Base-by-base conservation (phyloP, 2,113 vertebrate species). In the Harpagus bidentatus region DNA sequence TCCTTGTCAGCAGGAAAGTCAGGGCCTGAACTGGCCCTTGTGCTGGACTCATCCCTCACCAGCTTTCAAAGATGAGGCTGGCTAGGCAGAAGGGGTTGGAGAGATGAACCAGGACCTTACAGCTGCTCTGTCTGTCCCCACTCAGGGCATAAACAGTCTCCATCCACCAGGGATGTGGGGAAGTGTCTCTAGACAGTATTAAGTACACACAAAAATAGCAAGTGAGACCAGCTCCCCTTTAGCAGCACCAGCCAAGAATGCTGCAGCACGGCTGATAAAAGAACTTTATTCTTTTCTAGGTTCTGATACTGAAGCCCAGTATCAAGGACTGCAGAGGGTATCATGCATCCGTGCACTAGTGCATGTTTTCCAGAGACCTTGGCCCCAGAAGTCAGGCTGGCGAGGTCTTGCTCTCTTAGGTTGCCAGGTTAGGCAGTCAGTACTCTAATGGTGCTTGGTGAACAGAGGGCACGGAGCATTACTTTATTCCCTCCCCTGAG, bases 381-480 rank as follows among this genome's bases (percentile, higher is more conserved):
- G 9, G 59, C 52, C 84, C 74, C 90, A 63, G 76, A 81, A 73
- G 76, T 8, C 63, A 3, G 71, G 86, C 90, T 69, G 86, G 43
- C 8, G 28, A 82, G 88, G 61, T 86, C 50, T 83, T 53, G 91
- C 83, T 94, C 81, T 53, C 80, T 14, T 10, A 3, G 84, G 77
- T 16, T 86, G 86, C 95, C 56, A 6, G 80, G 72, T 69, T 56
- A 53, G 83, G 88, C 93, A 87, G 61, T 6, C 88, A 36, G 86
- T 10, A 3, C 94, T 91, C 90, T 97, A 97, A 97, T 96, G 73
- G 66, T 21, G 78, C 84, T 82, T 3, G 42, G 78, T 7, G 84
- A 93, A 93, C 95, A 58, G 81, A 93, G 96, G 96, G 93, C 96
- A 97, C 86, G 93, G 91, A 91, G 94, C 93, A 12, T 5, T 9